Percentiles rank a stretch among this genome's conserved stretches.
Evolutionary conservation across 2,113 vertebrate genomes (phyloP).

Genomic region (Hipposideros armiger): DNA sequence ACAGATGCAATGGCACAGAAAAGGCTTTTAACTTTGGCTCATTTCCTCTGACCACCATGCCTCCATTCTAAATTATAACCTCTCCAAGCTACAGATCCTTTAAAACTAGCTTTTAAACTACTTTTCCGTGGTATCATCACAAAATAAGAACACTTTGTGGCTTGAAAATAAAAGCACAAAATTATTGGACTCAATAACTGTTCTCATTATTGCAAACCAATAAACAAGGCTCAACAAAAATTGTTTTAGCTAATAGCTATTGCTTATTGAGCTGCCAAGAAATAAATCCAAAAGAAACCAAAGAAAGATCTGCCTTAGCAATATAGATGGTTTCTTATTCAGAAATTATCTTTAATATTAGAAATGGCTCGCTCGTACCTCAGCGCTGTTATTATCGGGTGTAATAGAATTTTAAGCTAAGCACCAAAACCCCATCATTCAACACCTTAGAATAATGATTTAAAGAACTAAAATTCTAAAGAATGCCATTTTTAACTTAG

Average conservation of each 20-base stretch:
- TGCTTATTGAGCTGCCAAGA: slow-evolving; percentile 43
- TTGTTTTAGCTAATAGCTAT: slow-evolving; percentile 53
- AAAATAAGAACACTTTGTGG: slow-evolving; percentile 70
- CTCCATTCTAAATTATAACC: slow-evolving; percentile 74
- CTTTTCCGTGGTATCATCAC: slow-evolving; percentile 65
- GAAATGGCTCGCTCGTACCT: neutral
- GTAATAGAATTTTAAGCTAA: neutral
- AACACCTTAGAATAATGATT: neutral
- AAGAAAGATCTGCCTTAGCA: slow-evolving; percentile 25
- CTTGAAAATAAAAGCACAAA: slow-evolving; percentile 73
- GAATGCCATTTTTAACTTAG: slow-evolving; percentile 5
- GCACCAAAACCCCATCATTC: slow-evolving; percentile 29
- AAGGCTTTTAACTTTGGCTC: slow-evolving; percentile 80
- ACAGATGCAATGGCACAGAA: slow-evolving; percentile 74
- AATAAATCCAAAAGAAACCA: slow-evolving; percentile 58
- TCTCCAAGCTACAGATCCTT: slow-evolving; percentile 70
- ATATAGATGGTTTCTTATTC: slow-evolving; percentile 54
- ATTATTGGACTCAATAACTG: slow-evolving; percentile 60
- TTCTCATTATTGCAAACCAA: slow-evolving; percentile 68
- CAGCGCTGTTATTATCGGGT: neutral
- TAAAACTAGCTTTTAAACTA: slow-evolving; percentile 74
- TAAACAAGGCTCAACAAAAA: slow-evolving; percentile 67
- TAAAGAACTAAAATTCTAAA: slow-evolving; percentile 25
- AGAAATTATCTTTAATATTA: slow-evolving; percentile 40
- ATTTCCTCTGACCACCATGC: slow-evolving; percentile 80